Base-by-base conservation (phyloP, 2,113 vertebrate species). In the Emberiza fucata region DNA sequence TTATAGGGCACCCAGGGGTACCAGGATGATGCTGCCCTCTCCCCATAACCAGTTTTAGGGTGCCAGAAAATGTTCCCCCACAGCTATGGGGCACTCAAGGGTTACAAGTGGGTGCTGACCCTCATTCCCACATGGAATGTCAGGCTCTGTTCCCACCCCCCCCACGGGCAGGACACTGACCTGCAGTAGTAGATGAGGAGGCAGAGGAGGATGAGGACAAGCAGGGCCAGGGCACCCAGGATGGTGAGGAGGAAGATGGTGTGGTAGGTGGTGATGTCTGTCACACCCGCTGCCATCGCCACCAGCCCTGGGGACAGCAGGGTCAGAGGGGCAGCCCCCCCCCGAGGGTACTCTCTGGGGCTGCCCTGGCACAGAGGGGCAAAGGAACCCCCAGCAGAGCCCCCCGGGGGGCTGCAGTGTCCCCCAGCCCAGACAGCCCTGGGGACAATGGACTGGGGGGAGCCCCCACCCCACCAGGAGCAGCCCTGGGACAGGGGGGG, bases 111-210 rank as follows among this genome's bases (percentile, higher is more conserved):
- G 29, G n/a, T 54, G 63, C 35, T 61, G 27, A 12, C 27, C 14
- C 40, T 22, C 25, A 11, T 56, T 76, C 54, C 63, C 47, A 47
- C 47, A 27, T 8, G 54, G 47, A 75, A 68, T 53, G 7, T 39
- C 0, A 0, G 23, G 28, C 29, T 37, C 44, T 51, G 44, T n/a
- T 51, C 53, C 60, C 78, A 53, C 5, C 23, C 44, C 31, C 8
- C 4, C 53, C 56, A 14, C 8, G 11, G 39, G 17, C n/a, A 45
- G 61, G 45, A 78, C 21, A n/a, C 98, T 97, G 97, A 99, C 99
- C 99, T 99, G 98, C 99, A 99, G 97, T 99, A 99, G 97, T 99
- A 99, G 97, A 99, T 99, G 83, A 99, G 98, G 60, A 99, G 98
- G 88, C 99, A 99, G 76, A 99, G 98, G 70, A 99, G 97, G 66